Percentiles rank a stretch among this genome's conserved stretches.
phyloP scores from a whole-genome alignment of 2,888 invertebrate species.

The Hedychridium roseum region DNA sequence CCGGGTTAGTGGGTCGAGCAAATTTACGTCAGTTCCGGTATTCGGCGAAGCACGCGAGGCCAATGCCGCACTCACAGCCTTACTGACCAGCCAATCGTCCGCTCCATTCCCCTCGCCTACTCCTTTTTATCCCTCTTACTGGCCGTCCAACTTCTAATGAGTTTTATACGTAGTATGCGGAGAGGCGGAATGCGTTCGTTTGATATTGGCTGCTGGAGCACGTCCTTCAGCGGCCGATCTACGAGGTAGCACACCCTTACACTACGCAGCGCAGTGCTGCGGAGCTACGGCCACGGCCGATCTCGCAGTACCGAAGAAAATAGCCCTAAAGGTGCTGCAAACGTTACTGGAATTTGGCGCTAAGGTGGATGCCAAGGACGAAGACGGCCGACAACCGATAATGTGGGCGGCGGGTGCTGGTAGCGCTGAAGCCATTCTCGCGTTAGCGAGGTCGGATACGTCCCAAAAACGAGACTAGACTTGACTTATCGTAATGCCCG shows the following conservation, averaged over 20 bases:
- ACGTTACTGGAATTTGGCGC: slow-evolving; percentile 81
- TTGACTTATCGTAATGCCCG: not conserved
- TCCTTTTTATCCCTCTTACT: too few relatives aligned
- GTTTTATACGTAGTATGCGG: slow-evolving; percentile 98
- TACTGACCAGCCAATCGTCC: too few relatives aligned
- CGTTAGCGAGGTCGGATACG: slow-evolving; percentile 74
- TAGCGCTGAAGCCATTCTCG: slow-evolving; percentile 88
- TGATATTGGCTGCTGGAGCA: slow-evolving; percentile 86
- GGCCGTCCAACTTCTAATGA: too few relatives aligned
- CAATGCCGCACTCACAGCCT: too few relatives aligned
- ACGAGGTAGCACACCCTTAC: slow-evolving; percentile 93
- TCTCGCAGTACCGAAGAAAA: slow-evolving; percentile 62
- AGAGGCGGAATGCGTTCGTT: slow-evolving; percentile 86
- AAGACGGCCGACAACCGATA: slow-evolving; percentile 92
- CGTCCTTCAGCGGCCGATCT: slow-evolving; percentile 89
- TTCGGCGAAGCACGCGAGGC: slow-evolving; percentile 34
- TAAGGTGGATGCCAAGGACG: slow-evolving; percentile 85
- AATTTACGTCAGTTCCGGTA: slow-evolving; percentile 49
- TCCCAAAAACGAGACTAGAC: not conserved
- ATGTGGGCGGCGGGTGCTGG: slow-evolving; percentile 98
- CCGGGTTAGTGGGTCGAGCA: slow-evolving; percentile 58
- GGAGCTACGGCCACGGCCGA: slow-evolving; percentile 74
- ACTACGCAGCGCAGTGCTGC: slow-evolving; percentile 98
- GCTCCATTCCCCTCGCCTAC: too few relatives aligned
- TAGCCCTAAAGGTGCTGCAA: slow-evolving; percentile 82